Evolutionary conservation across 2,888 invertebrate species (phyloP).

Genomic region (Andrena dorsata): DNA sequence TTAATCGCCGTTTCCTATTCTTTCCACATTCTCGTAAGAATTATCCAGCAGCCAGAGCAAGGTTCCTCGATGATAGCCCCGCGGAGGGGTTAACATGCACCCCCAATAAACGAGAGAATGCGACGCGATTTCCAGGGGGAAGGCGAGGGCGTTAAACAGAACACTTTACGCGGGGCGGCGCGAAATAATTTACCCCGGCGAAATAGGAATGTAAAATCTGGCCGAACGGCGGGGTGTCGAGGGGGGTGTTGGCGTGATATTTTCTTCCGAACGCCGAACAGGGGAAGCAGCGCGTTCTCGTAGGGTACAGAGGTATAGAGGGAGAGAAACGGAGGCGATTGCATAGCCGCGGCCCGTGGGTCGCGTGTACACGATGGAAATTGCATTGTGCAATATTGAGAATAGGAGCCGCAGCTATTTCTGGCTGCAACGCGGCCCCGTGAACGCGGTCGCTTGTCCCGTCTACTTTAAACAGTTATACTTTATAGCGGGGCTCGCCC

Average conservation of each 20-base stretch:
- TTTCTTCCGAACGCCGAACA: conserved; percentile 40
- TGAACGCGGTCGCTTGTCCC: conserved; percentile 44
- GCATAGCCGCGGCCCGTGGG: conserved; percentile 29
- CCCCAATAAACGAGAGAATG: neutral
- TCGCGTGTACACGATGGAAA: conserved; percentile 75
- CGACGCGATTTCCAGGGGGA: conserved; percentile 10
- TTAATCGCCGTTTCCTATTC: neutral
- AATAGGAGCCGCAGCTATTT: conserved; percentile 63
- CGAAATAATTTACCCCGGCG: conserved; percentile 35
- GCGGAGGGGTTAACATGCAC: conserved; percentile 6
- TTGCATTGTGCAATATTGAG: conserved; percentile 82
- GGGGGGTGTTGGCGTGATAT: conserved; percentile 3
- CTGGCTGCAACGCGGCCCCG: conserved; percentile 36
- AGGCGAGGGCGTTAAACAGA: conserved; percentile 20
- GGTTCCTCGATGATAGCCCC: neutral
- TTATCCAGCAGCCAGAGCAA: neutral
- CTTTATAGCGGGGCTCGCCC: conserved; percentile 47
- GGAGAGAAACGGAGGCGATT: conserved; percentile 30
- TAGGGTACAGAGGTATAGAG: neutral
- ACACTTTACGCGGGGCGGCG: conserved; percentile 8
- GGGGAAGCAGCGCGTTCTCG: conserved; percentile 34
- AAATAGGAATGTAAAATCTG: conserved; percentile 36
- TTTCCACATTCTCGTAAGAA: neutral
- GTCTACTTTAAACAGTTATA: conserved; percentile 64
- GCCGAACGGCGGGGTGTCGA: neutral